Evolutionary conservation across 2,888 invertebrate genomes (phyloP).

Genomic region (Formica aserva): DNA sequence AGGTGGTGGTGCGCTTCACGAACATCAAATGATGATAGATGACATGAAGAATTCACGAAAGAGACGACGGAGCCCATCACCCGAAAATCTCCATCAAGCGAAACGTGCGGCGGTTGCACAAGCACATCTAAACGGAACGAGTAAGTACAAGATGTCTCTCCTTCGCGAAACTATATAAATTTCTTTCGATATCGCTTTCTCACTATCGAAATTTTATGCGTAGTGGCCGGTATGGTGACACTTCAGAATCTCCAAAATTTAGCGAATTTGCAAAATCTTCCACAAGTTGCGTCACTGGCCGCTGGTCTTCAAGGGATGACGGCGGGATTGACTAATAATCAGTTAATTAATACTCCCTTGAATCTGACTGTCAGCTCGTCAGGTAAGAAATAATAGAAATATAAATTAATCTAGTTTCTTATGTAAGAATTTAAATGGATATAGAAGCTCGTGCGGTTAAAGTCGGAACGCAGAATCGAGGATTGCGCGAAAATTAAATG

Average conservation of each 20-base stretch:
- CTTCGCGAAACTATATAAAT: background rate
- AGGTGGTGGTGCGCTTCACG: constrained; percentile 79
- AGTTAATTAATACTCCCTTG: constrained; percentile 93
- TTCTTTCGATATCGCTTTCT: background rate
- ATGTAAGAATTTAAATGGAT: background rate
- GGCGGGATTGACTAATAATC: constrained; percentile 86
- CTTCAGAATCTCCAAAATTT: constrained; percentile 93
- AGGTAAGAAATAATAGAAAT: constrained; percentile 78
- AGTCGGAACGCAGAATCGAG: background rate
- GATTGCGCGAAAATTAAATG: background rate
- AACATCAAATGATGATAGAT: constrained; percentile 83
- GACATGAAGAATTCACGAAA: constrained; percentile 82
- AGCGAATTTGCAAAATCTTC: constrained; percentile 90
- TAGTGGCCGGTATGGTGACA: constrained; percentile 91
- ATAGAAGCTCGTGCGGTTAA: background rate
- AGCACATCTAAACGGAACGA: constrained; percentile 89
- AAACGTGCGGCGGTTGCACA: constrained; percentile 87
- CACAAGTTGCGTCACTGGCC: constrained; percentile 88
- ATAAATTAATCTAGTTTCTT: background rate
- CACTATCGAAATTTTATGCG: constrained; percentile 61
- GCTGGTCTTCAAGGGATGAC: constrained; percentile 89
- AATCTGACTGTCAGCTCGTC: constrained; percentile 92
- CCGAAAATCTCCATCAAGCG: constrained; percentile 85
- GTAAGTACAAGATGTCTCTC: constrained; percentile 86
- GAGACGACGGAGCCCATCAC: constrained; percentile 82